Conservation (phyloP, 2,797 vertebrate species). For the Crocodylus rhombifer region DNA sequence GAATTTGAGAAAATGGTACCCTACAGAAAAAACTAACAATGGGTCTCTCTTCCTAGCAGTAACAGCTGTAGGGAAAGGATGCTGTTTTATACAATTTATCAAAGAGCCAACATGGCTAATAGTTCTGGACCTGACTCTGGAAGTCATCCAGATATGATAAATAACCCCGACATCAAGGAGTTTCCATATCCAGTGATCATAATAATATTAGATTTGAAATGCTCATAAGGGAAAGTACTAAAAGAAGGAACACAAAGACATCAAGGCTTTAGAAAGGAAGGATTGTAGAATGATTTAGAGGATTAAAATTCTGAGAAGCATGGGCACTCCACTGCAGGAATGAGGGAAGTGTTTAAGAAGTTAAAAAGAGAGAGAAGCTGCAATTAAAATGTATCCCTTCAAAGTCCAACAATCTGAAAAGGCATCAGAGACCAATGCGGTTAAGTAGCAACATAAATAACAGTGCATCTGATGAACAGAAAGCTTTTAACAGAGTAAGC, state of each 20-base stretch:
- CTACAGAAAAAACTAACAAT: constrained; percentile 11
- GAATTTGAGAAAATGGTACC: constrained; percentile 10
- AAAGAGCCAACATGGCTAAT: constrained; percentile 18
- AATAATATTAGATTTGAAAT: constrained; percentile 63
- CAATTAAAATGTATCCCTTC: background rate
- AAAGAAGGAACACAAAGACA: constrained; percentile 45
- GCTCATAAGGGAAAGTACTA: constrained; percentile 24
- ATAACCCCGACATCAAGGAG: constrained; percentile 41
- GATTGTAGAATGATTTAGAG: background rate
- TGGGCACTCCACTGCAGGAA: background rate
- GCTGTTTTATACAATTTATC: constrained; percentile 25
- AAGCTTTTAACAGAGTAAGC: constrained; percentile 20
- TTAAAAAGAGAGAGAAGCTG: background rate
- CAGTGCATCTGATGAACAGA: background rate
- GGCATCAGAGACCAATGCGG: background rate
- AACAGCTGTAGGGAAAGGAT: background rate
- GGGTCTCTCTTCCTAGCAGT: background rate
- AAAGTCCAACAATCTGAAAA: background rate
- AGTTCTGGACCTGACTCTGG: constrained; percentile 55
- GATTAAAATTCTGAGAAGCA: background rate
- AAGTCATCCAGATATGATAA: constrained; percentile 51
- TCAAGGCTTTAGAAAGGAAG: constrained; percentile 6
- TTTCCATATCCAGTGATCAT: constrained; percentile 7
- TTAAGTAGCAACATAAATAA: constrained; percentile 37
- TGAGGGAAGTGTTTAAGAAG: background rate